Evolutionary conservation across 2,113 vertebrate species (phyloP), one percentile per base, ranked within the genome.

Genomic region (Nannobrachium achirus): DNA sequence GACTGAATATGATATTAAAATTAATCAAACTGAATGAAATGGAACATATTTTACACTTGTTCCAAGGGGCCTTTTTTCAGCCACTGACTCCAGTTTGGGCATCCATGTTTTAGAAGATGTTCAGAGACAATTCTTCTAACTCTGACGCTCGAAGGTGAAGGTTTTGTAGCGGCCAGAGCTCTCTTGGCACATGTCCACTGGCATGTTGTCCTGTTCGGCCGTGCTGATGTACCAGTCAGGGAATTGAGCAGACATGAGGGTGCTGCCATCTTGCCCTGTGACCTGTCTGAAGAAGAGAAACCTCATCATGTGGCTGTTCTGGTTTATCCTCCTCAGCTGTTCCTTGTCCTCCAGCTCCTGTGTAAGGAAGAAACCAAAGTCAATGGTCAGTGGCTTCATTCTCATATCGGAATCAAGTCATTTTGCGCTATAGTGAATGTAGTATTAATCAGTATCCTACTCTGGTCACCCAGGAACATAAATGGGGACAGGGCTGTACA

Each of bases 161-260:
- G 0, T 58, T 0, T 8, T 49, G 75, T 76, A 18, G 66, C 82
- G 77, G 0, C 9, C 5, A 33, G 59, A 38, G 0, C 2, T 9
- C 60, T 65, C 33, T 40, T 18, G 44, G 56, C 81, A 82, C 88
- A 92, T 84, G 0, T 76, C 67, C 38, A 91, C 71, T 0, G 77
- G 75, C 65, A 9, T 41, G 61, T 79, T 68, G 52, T 89, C 63
- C 0, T 59, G 10, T 8, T 40, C 15, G 0, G 75, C 79, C 0
- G 89, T 92, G 87, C 89, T 90, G 77, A 92, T 87, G 84, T 79
- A 90, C 89, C 88, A 92, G 57, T 62, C 0, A 0, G 62, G 83
- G 78, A 14, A 82, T 16, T 6, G 46, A 1, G 81, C 89, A 1
- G 91, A 92, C 69, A 69, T 71, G 2, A 92, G 73, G 10, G 83